Evolutionary conservation across 2,888 invertebrate species (phyloP), one percentile per base, ranked within the genome.

Genomic region (Ichneumoninae sp.): DNA sequence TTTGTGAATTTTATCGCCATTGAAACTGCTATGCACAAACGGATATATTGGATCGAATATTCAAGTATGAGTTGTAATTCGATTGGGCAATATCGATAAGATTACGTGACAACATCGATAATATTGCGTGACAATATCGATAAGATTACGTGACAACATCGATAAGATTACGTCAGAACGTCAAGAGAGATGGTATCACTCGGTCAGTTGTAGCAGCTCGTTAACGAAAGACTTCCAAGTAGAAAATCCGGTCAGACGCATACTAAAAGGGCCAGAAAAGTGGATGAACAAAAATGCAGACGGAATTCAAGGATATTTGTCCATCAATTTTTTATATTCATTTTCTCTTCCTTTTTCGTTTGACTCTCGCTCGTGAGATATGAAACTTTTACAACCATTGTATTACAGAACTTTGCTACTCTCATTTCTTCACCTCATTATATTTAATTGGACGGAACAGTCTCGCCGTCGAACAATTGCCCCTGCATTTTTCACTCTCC

Each of bases 141-240:
- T 80, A 26, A 30, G 68, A 66, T 60, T 40, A 26, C 33, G 16
- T 8, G 57, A 68, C 57, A 68, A 68, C 72, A 68, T 80, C 72
- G 52, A 72, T 80, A 26, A 30, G 68, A 66, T 60, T 40, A n/a
- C 33, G 16, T 8, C 50, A 68, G 50, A 68, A 68, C 68, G 26
- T 8, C 44, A 22, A 19, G 70, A 40, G 26, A 26, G 70, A 36
- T 69, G 36, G 72, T 69, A 78, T 69, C 52, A 78, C 52, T 44
- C 65, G 40, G 47, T 22, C 66, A 65, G 79, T 22, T 36, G 66
- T 79, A 66, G 66, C 65, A 71, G 71, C 70, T 80, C 83, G 79
- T 80, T 83, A 83, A 76, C 66, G 57, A 65, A 76, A 76, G 66
- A 83, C 79, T 52, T 79, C 71, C 44, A 66, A 76, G 75, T 75